Percentiles rank a stretch among this genome's conserved stretches.
These are phyloP conservation scores for Aegithalos caudatus DNA, from an alignment of 2,113 vertebrate species.

Conservation along the genomic window DNA sequence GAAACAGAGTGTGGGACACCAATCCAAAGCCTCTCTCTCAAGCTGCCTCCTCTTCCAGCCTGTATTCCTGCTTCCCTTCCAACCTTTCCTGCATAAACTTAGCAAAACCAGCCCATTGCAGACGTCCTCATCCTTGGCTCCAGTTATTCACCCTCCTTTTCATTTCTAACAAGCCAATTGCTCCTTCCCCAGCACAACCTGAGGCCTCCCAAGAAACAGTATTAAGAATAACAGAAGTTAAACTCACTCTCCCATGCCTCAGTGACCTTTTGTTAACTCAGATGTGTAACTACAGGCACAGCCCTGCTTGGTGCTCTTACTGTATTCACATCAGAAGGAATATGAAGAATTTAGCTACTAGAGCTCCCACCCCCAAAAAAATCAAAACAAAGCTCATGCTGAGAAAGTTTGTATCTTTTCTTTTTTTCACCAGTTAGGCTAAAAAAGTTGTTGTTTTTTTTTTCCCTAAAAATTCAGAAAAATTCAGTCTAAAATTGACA, in stretches of 20 bases:
- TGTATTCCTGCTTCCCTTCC: neutral
- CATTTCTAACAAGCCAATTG: neutral
- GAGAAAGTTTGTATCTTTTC: neutral
- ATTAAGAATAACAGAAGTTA: neutral
- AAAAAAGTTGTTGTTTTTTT: neutral
- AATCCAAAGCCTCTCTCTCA: neutral
- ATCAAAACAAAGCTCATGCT: neutral
- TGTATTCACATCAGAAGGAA: neutral
- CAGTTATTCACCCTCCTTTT: neutral
- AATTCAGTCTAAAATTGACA: neutral
- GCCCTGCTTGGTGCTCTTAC: neutral
- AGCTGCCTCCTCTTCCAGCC: neutral
- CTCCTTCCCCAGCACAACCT: neutral
- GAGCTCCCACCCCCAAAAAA: too few relatives aligned
- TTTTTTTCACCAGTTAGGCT: rapidly evolving
- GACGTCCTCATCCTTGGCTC: neutral
- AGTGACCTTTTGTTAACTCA: neutral
- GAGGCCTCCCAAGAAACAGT: neutral
- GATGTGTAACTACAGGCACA: neutral
- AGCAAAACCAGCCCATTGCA: neutral
- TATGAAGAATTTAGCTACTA: neutral
- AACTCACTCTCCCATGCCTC: neutral
- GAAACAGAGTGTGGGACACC: neutral
- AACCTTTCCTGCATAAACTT: neutral
- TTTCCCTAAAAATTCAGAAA: neutral